A percentile compares a stretch with the other conserved stretches of the same genome.
phyloP scores from a whole-genome alignment of 2,888 invertebrate genomes.

The Megamerina dolium region DNA sequence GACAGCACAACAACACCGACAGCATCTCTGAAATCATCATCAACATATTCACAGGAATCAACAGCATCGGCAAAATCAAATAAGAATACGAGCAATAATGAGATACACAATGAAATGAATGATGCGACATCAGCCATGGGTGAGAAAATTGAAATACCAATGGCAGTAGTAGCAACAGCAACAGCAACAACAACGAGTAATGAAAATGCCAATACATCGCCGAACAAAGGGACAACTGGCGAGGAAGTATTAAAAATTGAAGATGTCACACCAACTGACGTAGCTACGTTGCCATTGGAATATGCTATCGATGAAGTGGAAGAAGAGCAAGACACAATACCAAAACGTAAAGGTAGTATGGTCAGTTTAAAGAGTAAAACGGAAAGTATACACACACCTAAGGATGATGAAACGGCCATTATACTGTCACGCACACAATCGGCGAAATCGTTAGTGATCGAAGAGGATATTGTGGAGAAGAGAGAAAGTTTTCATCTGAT shows the following conservation, averaged over 20 bases:
- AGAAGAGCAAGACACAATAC: slow-evolving; percentile 7
- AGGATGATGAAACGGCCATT: slow-evolving; percentile 33
- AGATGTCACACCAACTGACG: slow-evolving; percentile 26
- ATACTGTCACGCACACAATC: slow-evolving; percentile 40
- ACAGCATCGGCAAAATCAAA: slow-evolving; percentile 37
- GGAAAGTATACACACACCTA: slow-evolving; percentile 36
- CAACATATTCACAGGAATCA: slow-evolving; percentile 38
- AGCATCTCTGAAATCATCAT: slow-evolving; percentile 35
- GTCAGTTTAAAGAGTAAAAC: slow-evolving; percentile 35
- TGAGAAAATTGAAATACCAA: neutral
- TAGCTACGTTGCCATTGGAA: slow-evolving; percentile 1
- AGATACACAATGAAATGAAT: slow-evolving; percentile 11
- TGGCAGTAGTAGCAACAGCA: slow-evolving; percentile 15
- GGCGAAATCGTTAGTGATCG: slow-evolving; percentile 50
- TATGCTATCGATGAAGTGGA: slow-evolving; percentile 7
- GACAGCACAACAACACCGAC: slow-evolving; percentile 23
- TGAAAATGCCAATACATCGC: slow-evolving; percentile 22
- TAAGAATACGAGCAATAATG: slow-evolving; percentile 6
- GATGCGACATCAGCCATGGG: neutral
- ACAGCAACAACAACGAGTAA: slow-evolving; percentile 21
- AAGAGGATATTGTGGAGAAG: slow-evolving; percentile 41
- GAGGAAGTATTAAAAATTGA: slow-evolving; percentile 15
- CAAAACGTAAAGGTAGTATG: slow-evolving; percentile 31
- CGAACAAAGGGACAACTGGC: slow-evolving; percentile 18
- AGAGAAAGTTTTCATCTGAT: slow-evolving; percentile 32